A percentile compares a stretch with the other conserved stretches of the same genome.
Evolutionary conservation across 2,113 vertebrate species (phyloP).

Genomic region (Oreocharis arfaki): DNA sequence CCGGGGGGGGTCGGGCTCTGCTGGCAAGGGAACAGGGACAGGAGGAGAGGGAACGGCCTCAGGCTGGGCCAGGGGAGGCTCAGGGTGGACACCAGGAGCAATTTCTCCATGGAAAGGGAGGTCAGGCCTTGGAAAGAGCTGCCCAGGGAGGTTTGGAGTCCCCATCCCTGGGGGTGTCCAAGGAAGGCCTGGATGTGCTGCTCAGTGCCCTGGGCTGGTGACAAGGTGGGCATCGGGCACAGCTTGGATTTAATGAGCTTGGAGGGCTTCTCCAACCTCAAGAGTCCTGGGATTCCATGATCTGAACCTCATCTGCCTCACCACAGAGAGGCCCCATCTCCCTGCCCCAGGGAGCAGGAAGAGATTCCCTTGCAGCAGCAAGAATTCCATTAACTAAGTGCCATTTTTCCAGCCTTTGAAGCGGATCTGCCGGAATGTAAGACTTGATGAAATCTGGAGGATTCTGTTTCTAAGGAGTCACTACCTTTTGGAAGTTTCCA

Average conservation of each 20-base stretch:
- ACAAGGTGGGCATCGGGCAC: accelerated
- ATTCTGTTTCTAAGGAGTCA: not conserved
- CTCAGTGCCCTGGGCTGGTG: not conserved
- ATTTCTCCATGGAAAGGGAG: accelerated
- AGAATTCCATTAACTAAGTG: not conserved
- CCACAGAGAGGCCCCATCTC: not conserved
- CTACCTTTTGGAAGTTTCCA: not conserved
- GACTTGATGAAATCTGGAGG: not conserved
- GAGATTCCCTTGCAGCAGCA: not conserved
- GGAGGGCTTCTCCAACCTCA: not conserved
- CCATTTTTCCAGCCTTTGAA: not conserved
- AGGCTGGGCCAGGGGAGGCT: not conserved
- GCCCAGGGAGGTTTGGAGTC: not conserved
- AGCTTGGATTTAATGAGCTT: accelerated
- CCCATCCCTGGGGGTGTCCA: not conserved
- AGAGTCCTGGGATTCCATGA: not conserved
- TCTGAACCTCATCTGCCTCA: accelerated
- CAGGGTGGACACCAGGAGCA: accelerated
- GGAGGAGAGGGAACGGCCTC: not conserved
- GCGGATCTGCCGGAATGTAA: accelerated
- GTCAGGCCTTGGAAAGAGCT: accelerated
- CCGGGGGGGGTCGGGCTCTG: not conserved
- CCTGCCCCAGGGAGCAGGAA: not conserved
- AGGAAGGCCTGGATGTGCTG: not conserved
- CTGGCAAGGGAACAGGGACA: not conserved